Evolutionary conservation across 2,797 vertebrate genomes (phyloP), one percentile per base, ranked within the genome.

Genomic region (Sebastes hubbsi): DNA sequence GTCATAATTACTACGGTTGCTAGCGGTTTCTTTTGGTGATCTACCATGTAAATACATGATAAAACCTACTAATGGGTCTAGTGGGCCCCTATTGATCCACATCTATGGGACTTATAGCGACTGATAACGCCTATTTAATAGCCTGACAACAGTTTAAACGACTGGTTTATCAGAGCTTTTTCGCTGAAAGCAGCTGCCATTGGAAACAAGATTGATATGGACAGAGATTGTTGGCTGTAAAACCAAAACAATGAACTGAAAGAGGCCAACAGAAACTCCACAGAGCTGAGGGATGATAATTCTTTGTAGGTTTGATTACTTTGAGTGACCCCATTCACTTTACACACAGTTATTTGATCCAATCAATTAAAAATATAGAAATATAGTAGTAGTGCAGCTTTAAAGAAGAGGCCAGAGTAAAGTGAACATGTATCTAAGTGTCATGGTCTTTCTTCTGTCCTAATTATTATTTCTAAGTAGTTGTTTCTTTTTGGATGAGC

Each of bases 401-500:
- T 8, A 36, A 54, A 22, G 0, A 70, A 24, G 18, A 64, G 11
- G 38, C 2, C 11, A 34, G 27, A 58, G 7, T 36, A 18, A 29
- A 68, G 1, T 22, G 5, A 68, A 7, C 18, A 9, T 6, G 20
- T 54, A 27, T 34, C 3, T 29, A 16, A 55, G 18, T 60, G n/a
- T 25, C 54, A 22, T 8, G 36, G 3, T 56, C 18, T 49, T 22
- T 30, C 13, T 42, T 24, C 25, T 64, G 18, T 55, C 25, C 22
- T 22, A 25, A 66, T 59, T 71, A 8, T 61, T 34, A 12, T 8
- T 36, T 36, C 34, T 4, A 36, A 36, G 34, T 4, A 36, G 4
- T 12, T 36, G 9, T 71, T 66, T 78, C 52, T 77, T 71, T 83
- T 71, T 75, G 72, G 10, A 72, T 30, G 63, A 73, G 32, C 20